These are phyloP conservation scores for Stramonita haemastoma DNA, from an alignment of 2,888 invertebrate species.

Conservation along the genomic window DNA sequence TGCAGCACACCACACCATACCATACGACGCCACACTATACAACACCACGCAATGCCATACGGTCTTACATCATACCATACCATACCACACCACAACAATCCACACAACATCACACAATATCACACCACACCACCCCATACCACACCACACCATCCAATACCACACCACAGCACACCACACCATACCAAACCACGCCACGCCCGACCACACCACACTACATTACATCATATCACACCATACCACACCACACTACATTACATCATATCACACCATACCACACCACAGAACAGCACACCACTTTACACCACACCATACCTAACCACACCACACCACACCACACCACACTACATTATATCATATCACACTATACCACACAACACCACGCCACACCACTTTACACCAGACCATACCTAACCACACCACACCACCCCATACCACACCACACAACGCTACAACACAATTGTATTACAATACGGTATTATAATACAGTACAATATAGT, in stretches of 20 bases:
- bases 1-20: not conserved
- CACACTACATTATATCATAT: not conserved
- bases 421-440: not conserved
- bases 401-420: not conserved
- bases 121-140: not conserved
- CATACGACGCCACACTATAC: not conserved
- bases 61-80: not conserved
- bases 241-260: not conserved
- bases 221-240: not conserved
- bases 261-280: slow-evolving; percentile 12
- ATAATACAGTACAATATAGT: not conserved
- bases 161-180: not conserved
- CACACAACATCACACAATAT: not conserved
- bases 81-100: not conserved
- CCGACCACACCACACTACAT: too few species aligned
- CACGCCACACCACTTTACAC: not conserved
- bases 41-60: not conserved
- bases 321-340: not conserved
- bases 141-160: not conserved
- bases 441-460: not conserved
- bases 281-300: not conserved
- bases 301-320: not conserved
- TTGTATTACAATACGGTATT: not conserved
- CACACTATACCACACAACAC: not conserved
- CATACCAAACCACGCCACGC: too few species aligned